Evolutionary conservation across 2,113 vertebrate genomes (phyloP).

Genomic region (Diadophis punctatus): DNA sequence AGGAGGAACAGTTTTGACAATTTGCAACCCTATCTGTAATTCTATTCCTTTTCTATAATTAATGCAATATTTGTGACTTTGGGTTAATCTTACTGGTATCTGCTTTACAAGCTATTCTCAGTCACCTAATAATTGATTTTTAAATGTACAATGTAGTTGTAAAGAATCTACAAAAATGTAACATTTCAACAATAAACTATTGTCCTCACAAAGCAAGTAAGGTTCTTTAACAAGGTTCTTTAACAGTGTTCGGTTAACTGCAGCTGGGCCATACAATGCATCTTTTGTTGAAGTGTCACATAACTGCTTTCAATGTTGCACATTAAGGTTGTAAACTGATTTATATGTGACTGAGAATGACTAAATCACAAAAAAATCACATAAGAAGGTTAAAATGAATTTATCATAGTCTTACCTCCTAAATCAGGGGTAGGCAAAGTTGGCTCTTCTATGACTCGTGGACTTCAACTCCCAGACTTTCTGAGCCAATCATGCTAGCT

Average conservation of each 20-base stretch:
- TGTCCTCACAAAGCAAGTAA: neutral
- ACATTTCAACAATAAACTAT: neutral
- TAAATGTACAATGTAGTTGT: neutral
- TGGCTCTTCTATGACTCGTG: too few relatives aligned
- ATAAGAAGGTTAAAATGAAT: neutral
- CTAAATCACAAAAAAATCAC: neutral
- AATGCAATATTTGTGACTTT: neutral
- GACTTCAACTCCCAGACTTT: too few relatives aligned
- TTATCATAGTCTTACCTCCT: neutral
- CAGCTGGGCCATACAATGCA: neutral
- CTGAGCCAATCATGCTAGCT: too few relatives aligned
- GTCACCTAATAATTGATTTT: neutral
- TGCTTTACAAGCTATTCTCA: neutral
- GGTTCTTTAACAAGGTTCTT: neutral
- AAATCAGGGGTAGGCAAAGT: too few relatives aligned
- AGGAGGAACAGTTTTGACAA: neutral
- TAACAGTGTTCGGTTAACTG: neutral
- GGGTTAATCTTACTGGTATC: neutral
- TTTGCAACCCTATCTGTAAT: neutral
- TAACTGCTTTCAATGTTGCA: neutral
- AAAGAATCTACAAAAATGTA: neutral
- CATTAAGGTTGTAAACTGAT: neutral
- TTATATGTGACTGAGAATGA: neutral
- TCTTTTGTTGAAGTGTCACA: neutral
- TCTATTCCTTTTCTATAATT: neutral